A percentile compares a stretch with the other conserved stretches of the same genome.
These are phyloP conservation scores for Triplophysa bombifrons DNA, from an alignment of 2,797 vertebrate genomes.

Conservation along the genomic window DNA sequence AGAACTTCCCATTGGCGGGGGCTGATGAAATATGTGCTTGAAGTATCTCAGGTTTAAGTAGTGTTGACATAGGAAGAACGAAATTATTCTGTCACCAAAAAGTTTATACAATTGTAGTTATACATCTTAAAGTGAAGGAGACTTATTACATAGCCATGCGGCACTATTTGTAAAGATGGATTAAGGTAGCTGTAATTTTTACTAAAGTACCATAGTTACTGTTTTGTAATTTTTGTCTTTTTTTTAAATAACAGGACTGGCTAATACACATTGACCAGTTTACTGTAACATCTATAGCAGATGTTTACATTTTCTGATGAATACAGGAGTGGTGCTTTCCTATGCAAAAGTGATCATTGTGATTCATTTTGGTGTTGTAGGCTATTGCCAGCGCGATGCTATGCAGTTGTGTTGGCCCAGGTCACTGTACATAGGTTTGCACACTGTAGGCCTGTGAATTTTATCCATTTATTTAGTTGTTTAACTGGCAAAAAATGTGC, in stretches of 20 bases:
- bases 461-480: not conserved
- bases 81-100: not conserved
- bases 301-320: too few species aligned
- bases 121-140: not conserved
- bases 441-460: not conserved
- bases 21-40: slow-evolving; percentile 4
- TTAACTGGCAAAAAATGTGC: too few species aligned
- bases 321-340: too few species aligned
- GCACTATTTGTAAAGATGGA: not conserved
- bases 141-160: not conserved
- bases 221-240: not conserved
- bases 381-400: too few species aligned
- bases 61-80: slow-evolving; percentile 16
- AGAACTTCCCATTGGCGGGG: slow-evolving; percentile 1
- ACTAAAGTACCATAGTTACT: not conserved
- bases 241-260: not conserved
- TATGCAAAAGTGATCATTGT: not conserved
- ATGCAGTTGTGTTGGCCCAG: too few species aligned
- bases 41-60: not conserved
- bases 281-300: not conserved
- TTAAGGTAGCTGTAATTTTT: not conserved
- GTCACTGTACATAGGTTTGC: too few species aligned
- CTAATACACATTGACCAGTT: not conserved
- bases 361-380: too few species aligned
- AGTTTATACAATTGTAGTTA: not conserved